These are phyloP conservation scores for Pseudococcus longispinus DNA, from an alignment of 2,888 invertebrate genomes.

Conservation along the genomic window DNA sequence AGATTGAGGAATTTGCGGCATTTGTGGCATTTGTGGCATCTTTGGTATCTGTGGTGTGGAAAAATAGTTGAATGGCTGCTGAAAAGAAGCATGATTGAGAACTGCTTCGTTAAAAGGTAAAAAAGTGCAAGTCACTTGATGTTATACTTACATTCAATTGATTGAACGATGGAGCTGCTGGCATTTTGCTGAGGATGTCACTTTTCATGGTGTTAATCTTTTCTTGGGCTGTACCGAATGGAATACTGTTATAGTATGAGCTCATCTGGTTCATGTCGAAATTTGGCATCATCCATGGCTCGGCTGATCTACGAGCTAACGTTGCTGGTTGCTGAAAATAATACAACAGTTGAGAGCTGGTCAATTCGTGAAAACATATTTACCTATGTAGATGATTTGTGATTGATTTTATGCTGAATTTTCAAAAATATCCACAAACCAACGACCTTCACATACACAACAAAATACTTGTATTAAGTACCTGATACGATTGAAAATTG, in stretches of 20 bases:
- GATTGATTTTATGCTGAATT: background rate
- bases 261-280: background rate
- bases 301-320: background rate
- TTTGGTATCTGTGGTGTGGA: background rate
- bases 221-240: background rate
- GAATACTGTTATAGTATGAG: background rate
- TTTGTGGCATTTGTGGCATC: background rate
- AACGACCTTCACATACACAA: background rate
- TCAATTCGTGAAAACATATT: background rate
- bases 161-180: background rate
- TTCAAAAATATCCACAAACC: background rate
- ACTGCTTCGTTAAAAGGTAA: background rate
- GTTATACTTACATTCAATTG: background rate
- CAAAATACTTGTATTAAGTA: background rate
- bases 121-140: background rate
- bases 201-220: background rate
- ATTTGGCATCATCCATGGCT: slow-evolving; percentile 4
- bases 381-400: background rate
- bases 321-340: background rate
- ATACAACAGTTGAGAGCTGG: too few species aligned
- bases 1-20: background rate
- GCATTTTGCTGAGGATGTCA: background rate
- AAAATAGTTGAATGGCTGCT: background rate
- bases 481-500: background rate
- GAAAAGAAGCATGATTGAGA: background rate